A percentile compares a stretch with the other conserved stretches of the same genome.
Conservation (phyloP, 2,888 invertebrate species). For the Loripinus fragilis region DNA sequence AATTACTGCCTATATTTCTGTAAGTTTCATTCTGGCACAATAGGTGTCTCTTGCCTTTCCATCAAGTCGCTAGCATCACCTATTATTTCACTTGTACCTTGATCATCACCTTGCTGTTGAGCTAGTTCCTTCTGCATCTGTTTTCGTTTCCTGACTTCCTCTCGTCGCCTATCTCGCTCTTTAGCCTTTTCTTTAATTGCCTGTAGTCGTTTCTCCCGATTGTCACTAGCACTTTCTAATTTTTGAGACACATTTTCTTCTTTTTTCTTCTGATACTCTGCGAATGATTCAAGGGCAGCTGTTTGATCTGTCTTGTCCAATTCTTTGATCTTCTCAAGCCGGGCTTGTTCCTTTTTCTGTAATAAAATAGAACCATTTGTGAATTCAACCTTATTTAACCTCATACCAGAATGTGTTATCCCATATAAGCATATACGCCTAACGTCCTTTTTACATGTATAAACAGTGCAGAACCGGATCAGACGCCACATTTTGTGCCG, state of each 20-base stretch:
- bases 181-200: conserved; percentile 75
- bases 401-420: no score
- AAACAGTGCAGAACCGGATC: no score
- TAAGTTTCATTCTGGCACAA: conserved; percentile 48
- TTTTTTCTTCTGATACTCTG: conserved; percentile 71
- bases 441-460: no score
- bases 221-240: conserved; percentile 74
- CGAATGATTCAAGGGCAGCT: conserved; percentile 73
- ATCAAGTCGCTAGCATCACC: conserved; percentile 48
- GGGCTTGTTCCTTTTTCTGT: conserved; percentile 76
- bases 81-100: conserved; percentile 41
- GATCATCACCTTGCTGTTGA: conserved; percentile 43
- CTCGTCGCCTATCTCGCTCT: conserved; percentile 74
- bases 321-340: conserved; percentile 76
- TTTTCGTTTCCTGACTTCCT: conserved; percentile 75
- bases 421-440: no score
- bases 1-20: no score
- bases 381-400: no score
- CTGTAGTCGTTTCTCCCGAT: conserved; percentile 71
- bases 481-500: no score
- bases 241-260: conserved; percentile 71
- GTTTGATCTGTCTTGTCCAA: conserved; percentile 74
- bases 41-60: conserved; percentile 48
- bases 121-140: conserved; percentile 70
- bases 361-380: no score